These are phyloP conservation scores for Petrolisthes manimaculis DNA, from an alignment of 2,888 invertebrate species.

Conservation along the genomic window DNA sequence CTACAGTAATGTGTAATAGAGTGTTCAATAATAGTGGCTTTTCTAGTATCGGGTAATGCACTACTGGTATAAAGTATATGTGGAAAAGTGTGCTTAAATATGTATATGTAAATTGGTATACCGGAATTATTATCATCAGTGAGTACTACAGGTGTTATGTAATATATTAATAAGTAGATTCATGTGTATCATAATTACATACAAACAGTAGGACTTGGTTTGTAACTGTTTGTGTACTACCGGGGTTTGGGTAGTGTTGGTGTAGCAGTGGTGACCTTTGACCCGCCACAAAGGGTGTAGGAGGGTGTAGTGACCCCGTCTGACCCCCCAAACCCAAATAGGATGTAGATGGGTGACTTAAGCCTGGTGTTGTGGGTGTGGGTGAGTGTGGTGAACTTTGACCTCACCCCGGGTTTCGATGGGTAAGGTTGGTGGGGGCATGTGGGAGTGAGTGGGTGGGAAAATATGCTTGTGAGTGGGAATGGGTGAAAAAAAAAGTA, in stretches of 20 bases:
- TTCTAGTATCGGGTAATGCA: too few relatives aligned
- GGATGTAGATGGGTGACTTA: constrained; percentile 1
- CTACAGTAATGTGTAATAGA: too few relatives aligned
- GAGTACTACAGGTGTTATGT: too few relatives aligned
- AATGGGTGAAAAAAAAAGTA: too few relatives aligned
- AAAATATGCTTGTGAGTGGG: not conserved
- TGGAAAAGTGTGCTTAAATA: not conserved
- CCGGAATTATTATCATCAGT: not conserved
- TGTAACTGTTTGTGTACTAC: too few relatives aligned
- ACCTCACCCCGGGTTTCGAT: not conserved
- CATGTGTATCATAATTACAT: too few relatives aligned
- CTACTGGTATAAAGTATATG: too few relatives aligned
- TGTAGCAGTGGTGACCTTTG: not conserved
- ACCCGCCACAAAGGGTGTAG: not conserved
- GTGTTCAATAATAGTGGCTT: too few relatives aligned
- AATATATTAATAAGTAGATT: too few relatives aligned
- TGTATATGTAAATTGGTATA: not conserved
- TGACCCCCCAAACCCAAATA: not conserved
- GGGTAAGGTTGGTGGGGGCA: not conserved
- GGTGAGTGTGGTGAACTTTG: constrained; percentile 11
- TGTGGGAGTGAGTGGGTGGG: not conserved
- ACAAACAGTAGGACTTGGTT: too few relatives aligned
- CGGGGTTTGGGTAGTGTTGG: too few relatives aligned
- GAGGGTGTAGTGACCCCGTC: not conserved
- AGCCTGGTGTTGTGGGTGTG: not conserved